Percentiles rank a stretch among this genome's conserved stretches.
These are phyloP conservation scores for Felis catus DNA, from an alignment of 2,113 vertebrate species.

Conservation along the genomic window DNA sequence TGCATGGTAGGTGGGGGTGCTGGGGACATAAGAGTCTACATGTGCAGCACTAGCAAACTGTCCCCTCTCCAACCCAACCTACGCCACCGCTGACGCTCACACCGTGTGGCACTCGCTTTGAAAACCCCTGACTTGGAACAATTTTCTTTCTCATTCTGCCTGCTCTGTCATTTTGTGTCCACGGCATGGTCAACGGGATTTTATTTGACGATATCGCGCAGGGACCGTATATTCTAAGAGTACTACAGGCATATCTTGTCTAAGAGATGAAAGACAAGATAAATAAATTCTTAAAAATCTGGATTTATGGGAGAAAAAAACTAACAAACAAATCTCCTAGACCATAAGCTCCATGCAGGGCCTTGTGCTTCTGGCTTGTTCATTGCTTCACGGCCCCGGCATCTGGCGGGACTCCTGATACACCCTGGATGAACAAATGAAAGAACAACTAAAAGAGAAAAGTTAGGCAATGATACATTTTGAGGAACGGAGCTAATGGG, in stretches of 20 bases:
- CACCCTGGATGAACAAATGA: neutral
- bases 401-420: neutral
- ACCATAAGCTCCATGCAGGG: neutral
- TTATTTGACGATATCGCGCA: neutral
- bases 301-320: neutral
- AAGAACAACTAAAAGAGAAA: neutral
- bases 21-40: neutral
- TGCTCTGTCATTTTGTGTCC: neutral
- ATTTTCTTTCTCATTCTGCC: neutral
- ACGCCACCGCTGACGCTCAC: neutral
- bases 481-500: neutral
- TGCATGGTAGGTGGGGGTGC: neutral
- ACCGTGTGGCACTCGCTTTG: neutral
- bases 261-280: neutral
- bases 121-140: neutral
- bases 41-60: fast-evolving
- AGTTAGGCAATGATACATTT: neutral
- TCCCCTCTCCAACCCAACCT: neutral
- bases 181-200: neutral
- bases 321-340: neutral
- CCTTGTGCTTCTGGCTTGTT: neutral
- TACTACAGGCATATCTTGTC: neutral
- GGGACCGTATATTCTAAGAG: neutral
- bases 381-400: neutral
- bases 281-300: neutral